Evolutionary conservation across 2,113 vertebrate species (phyloP).

Genomic region (Pelusios castaneus): DNA sequence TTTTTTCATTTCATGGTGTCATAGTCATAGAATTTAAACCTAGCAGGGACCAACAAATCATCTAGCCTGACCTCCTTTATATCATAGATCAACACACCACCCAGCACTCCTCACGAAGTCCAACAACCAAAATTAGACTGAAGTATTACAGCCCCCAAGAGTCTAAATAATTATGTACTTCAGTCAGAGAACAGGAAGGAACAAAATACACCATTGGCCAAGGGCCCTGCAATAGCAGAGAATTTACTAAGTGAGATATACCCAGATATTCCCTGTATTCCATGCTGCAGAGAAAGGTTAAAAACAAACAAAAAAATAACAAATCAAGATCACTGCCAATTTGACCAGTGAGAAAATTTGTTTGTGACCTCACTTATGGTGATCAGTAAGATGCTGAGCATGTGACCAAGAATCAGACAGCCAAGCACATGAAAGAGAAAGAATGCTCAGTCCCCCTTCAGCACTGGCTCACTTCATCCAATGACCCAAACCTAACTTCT

Average conservation of each 20-base stretch:
- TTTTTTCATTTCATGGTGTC: background rate
- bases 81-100: background rate
- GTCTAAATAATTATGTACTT: no score
- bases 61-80: background rate
- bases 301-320: background rate
- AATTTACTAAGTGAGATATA: background rate
- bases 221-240: background rate
- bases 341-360: background rate
- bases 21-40: background rate
- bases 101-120: background rate
- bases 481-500: background rate
- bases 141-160: no score
- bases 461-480: background rate
- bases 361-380: background rate
- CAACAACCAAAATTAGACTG: background rate
- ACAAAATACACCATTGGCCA: background rate
- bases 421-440: background rate
- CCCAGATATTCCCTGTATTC: background rate
- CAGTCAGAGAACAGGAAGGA: background rate
- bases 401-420: background rate
- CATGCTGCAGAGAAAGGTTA: background rate
- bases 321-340: background rate
- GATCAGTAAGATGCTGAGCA: background rate
- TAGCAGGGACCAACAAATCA: background rate
- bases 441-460: background rate